Percentiles rank a stretch among this genome's conserved stretches.
phyloP scores from a whole-genome alignment of 35 echinoderm and acorn worm species.

The Patiria miniata region DNA sequence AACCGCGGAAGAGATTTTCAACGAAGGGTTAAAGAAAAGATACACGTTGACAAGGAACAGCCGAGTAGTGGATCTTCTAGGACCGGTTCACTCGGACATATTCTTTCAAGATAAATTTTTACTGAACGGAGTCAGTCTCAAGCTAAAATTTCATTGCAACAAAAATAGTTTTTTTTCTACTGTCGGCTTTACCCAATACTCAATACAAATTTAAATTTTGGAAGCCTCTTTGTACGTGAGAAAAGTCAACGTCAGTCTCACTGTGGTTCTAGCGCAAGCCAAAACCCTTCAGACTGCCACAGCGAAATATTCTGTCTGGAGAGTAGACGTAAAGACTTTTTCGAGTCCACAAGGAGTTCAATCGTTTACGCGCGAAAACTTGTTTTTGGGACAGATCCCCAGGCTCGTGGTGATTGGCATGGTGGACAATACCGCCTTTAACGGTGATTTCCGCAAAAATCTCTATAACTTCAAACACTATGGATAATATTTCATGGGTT shows the following conservation, averaged over 20 bases:
- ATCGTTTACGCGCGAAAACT: conserved; percentile 21
- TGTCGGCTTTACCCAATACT: conserved; percentile 2
- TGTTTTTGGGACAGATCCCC: conserved; percentile 43
- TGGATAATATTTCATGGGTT: conserved; percentile 12
- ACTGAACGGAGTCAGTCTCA: conserved; percentile 56
- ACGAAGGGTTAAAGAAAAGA: conserved; percentile 53
- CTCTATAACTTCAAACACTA: conserved; percentile 51
- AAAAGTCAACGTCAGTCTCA: conserved; percentile 26
- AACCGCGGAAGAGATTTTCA: conserved; percentile 10
- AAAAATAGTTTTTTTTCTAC: conserved; percentile 40
- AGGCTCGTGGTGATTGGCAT: conserved; percentile 19
- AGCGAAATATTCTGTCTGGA: conserved; percentile 36
- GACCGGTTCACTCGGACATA: conserved; percentile 63
- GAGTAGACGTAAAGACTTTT: conserved; percentile 44
- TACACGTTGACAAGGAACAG: conserved; percentile 43
- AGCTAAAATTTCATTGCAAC: conserved; percentile 45
- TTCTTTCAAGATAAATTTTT: conserved; percentile 73
- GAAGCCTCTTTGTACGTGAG: conserved; percentile 18
- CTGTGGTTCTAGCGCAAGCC: conserved; percentile 37
- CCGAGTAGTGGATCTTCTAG: conserved; percentile 52
- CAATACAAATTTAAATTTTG: conserved; percentile 31
- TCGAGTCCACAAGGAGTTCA: conserved; percentile 19
- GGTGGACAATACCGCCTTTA: conserved; percentile 38
- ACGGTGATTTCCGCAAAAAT: conserved; percentile 42
- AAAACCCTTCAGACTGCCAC: conserved; percentile 31